Evolutionary conservation across 2,113 vertebrate genomes (phyloP).

Genomic region (Macroglossus sobrinus): DNA sequence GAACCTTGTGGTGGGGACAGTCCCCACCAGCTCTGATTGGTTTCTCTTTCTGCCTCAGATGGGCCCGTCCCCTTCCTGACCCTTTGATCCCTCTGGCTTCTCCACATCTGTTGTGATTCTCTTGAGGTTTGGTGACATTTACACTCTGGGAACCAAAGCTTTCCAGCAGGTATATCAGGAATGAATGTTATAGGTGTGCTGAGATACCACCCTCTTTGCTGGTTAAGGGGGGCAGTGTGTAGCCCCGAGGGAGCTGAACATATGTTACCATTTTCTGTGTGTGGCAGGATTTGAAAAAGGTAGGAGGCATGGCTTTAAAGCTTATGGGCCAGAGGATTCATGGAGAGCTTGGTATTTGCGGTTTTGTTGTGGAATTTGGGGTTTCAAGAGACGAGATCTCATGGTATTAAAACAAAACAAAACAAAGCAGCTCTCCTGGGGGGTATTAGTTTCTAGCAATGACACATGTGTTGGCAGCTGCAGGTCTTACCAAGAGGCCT

Average conservation of each 20-base stretch:
- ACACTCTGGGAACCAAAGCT: not conserved
- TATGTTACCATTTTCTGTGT: not conserved
- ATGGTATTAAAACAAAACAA: not conserved
- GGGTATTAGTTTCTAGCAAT: not conserved
- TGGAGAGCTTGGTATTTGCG: not conserved
- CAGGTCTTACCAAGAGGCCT: not conserved
- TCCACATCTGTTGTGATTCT: not conserved
- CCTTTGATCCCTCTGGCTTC: not conserved
- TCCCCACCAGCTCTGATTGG: not conserved
- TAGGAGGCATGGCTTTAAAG: not conserved
- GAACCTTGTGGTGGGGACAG: not conserved
- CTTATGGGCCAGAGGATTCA: not conserved
- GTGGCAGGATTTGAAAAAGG: not conserved
- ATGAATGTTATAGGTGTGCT: not conserved
- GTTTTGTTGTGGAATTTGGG: slow-evolving; percentile 41
- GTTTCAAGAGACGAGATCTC: not conserved
- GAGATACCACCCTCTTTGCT: not conserved
- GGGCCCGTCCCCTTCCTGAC: not conserved
- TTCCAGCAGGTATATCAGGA: not conserved
- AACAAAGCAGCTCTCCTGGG: not conserved
- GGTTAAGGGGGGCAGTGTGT: not conserved
- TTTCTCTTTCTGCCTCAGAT: not conserved
- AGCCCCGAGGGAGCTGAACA: not conserved
- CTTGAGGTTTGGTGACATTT: slow-evolving; percentile 8
- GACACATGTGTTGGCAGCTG: not conserved